phyloP scores from a whole-genome alignment of 35 echinoderm and acorn worm genomes.

The Stichopus chloronotus region DNA sequence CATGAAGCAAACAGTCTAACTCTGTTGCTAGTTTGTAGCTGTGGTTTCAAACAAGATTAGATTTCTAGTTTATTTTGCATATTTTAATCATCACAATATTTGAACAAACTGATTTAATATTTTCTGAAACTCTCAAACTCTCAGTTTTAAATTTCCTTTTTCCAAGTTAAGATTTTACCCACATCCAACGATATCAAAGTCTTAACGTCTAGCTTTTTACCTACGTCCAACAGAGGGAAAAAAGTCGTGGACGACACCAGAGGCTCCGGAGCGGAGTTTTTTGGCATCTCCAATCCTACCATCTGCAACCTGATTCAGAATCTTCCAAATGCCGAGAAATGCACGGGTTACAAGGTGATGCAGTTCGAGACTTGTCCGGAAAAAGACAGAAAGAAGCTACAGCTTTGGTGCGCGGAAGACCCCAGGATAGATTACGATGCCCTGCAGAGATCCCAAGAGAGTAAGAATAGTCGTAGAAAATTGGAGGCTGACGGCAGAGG shows the following conservation, averaged over 20 bases:
- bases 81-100: too few relatives aligned
- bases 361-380: constrained; percentile 82
- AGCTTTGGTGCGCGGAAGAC: constrained; percentile 62
- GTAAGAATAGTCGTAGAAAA: background rate
- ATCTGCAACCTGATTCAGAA: constrained; percentile 94
- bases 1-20: too few relatives aligned
- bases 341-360: constrained; percentile 77
- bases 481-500: background rate
- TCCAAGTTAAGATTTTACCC: too few relatives aligned
- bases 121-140: too few relatives aligned
- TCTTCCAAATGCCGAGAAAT: constrained; percentile 72
- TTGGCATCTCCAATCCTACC: constrained; percentile 93
- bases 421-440: constrained; percentile 68
- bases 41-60: too few relatives aligned
- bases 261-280: constrained; percentile 81
- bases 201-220: too few relatives aligned
- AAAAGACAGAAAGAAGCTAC: constrained; percentile 59
- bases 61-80: too few relatives aligned
- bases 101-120: too few relatives aligned
- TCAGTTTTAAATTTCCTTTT: too few relatives aligned
- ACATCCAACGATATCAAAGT: too few relatives aligned
- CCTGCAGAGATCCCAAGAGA: constrained; percentile 29
- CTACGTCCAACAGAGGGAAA: constrained; percentile 40
- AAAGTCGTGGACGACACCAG: constrained; percentile 30
- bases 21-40: too few relatives aligned